These are phyloP conservation scores for Oceanodroma leucorhoa DNA, from an alignment of 2,797 vertebrate genomes.

Conservation along the genomic window DNA sequence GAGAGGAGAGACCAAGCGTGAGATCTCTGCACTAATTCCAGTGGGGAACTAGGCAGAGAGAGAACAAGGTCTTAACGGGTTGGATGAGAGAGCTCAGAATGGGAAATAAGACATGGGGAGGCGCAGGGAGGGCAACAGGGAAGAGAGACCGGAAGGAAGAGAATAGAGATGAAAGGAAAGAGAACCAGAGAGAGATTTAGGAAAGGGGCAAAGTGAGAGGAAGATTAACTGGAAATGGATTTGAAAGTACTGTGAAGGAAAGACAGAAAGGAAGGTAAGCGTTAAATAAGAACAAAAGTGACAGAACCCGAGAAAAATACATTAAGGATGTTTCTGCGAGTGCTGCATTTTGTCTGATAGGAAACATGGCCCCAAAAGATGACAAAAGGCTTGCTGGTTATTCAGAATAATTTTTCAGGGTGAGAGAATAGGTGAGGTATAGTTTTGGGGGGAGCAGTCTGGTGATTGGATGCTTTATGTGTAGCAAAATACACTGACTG, in stretches of 20 bases:
- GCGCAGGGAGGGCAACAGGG: background rate
- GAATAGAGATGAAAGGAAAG: background rate
- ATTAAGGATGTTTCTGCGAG: background rate
- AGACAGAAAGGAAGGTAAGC: background rate
- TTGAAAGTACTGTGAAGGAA: slow-evolving; percentile 6
- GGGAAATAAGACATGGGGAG: background rate
- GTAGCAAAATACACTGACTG: background rate
- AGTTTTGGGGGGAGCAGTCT: background rate
- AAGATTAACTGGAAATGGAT: slow-evolving; percentile 27
- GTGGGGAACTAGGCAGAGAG: background rate
- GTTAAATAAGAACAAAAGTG: slow-evolving; percentile 8
- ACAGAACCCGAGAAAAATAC: background rate
- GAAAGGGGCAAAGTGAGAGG: background rate
- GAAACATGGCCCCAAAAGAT: background rate
- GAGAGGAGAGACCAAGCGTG: background rate
- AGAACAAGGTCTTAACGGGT: background rate
- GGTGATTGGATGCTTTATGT: background rate
- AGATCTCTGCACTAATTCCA: background rate
- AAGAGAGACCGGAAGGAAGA: background rate
- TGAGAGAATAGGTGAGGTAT: background rate
- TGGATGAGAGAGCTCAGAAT: background rate
- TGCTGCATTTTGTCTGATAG: background rate
- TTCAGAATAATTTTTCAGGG: background rate
- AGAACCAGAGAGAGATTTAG: background rate
- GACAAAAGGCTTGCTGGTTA: background rate